Evolutionary conservation across 2,888 invertebrate species (phyloP), one percentile per base, ranked within the genome.

Genomic region (Caenorhabditis macrosperma): DNA sequence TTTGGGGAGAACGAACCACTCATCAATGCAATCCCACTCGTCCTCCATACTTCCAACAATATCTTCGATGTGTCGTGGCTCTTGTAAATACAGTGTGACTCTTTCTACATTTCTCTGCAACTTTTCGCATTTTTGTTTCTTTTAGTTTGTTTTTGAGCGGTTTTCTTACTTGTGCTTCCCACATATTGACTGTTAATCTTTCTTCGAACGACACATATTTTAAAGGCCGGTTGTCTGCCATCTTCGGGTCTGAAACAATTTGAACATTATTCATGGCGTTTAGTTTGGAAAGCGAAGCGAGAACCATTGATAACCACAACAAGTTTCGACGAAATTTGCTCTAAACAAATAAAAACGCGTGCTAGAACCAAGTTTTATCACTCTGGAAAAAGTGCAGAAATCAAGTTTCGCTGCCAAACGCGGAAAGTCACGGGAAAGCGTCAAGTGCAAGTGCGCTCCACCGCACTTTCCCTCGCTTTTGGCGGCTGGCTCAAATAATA

Each of bases 51-150:
- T 63, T 59, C 87, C 88, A 9, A 71, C 52, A 44, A 89, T 87
- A 28, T 87, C 81, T 75, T 89, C 89, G 1, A 85, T 72, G 50
- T 89, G 89, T 24, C 89, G 71, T 2, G 85, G 84, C 46, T 89
- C 89, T 80, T 86, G 87, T 74, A 89, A 86, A 77, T 78, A 86
- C 12, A 81, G 60, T 26, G 80, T 76, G n/a, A 83, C 76, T 28
- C 72, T 30, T 41, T 71, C 71, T 41, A 76, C 74, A 22, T 78
- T 38, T 63, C 66, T 69, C 84, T 84, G 75, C 2, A 76, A 30
- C 17, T 46, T 26, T 28, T 5, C 33, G 10, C 15, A 2, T 22
- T 33, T 38, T 9, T 10, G 20, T 50, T n/a, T 41, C 30, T 30
- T 24, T 30, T 30, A 12, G 2, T 38, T 38, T 20, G 12, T 10